Conservation (phyloP, 2,888 invertebrate genomes). For the Neuroscelio doddi region DNA sequence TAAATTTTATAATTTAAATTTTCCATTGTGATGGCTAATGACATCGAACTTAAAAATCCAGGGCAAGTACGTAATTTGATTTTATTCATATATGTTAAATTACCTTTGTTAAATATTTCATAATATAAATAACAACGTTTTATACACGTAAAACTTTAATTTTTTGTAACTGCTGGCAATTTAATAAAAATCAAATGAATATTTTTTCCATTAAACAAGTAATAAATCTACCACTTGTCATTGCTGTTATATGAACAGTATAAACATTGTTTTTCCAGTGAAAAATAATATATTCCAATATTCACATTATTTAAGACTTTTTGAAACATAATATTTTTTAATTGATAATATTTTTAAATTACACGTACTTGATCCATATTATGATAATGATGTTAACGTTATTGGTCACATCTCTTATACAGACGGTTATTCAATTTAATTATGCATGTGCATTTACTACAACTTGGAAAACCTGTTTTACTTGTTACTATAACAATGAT, state of each 20-base stretch:
- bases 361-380: slow-evolving; percentile 30
- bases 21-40: slow-evolving; percentile 21
- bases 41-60: slow-evolving; percentile 26
- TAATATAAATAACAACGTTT: too few species aligned
- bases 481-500: slow-evolving; percentile 21
- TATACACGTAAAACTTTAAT: too few species aligned
- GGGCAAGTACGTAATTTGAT: slow-evolving; percentile 13
- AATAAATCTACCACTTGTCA: neutral
- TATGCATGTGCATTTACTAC: slow-evolving; percentile 31
- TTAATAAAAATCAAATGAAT: neutral
- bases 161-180: too few species aligned
- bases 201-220: neutral
- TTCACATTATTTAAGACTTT: too few species aligned
- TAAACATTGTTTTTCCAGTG: too few species aligned
- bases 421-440: slow-evolving; percentile 35
- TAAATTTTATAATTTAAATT: neutral
- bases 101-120: neutral
- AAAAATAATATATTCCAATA: too few species aligned
- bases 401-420: slow-evolving; percentile 33
- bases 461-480: slow-evolving; percentile 34
- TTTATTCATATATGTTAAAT: neutral
- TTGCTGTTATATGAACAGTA: too few species aligned
- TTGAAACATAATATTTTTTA: too few species aligned
- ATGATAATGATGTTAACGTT: slow-evolving; percentile 28
- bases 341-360: too few species aligned